A percentile compares a stretch with the other conserved stretches of the same genome.
Evolutionary conservation across 2,888 invertebrate genomes (phyloP).

Genomic region (Plebejus anna): DNA sequence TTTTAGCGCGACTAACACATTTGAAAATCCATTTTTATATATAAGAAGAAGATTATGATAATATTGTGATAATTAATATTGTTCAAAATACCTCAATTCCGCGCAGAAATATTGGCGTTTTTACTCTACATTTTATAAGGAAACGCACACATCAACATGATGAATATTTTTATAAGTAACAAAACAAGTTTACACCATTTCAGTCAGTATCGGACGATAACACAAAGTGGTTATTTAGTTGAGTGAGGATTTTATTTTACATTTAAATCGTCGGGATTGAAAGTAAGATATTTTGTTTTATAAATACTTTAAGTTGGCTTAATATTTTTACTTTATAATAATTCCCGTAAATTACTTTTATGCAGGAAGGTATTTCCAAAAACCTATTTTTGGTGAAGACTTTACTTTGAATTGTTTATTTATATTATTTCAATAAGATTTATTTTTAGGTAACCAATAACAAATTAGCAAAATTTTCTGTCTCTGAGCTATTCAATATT

Average conservation of each 20-base stretch:
- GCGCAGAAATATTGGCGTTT: not conserved
- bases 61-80: not conserved
- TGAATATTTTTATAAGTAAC: slow-evolving; percentile 21
- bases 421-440: not conserved
- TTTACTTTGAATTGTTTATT: not conserved
- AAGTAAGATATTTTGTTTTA: not conserved
- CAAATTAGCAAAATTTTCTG: not conserved
- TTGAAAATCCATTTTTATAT: too few species aligned
- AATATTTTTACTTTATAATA: not conserved
- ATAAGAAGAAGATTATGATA: too few species aligned
- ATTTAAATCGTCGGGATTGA: not conserved
- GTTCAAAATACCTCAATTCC: not conserved
- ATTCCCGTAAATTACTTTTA: not conserved
- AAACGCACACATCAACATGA: not conserved
- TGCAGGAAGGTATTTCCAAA: not conserved
- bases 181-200: slow-evolving; percentile 20
- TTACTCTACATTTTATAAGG: not conserved
- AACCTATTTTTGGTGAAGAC: not conserved
- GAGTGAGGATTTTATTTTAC: slow-evolving; percentile 5
- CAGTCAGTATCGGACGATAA: slow-evolving; percentile 22
- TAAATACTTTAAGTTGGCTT: too few species aligned
- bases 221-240: slow-evolving; percentile 16
- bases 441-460: not conserved
- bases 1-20: too few species aligned
- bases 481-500: not conserved